Evolutionary conservation across 2,113 vertebrate genomes (phyloP), one percentile per base, ranked within the genome.

Genomic region (Lagopus muta): DNA sequence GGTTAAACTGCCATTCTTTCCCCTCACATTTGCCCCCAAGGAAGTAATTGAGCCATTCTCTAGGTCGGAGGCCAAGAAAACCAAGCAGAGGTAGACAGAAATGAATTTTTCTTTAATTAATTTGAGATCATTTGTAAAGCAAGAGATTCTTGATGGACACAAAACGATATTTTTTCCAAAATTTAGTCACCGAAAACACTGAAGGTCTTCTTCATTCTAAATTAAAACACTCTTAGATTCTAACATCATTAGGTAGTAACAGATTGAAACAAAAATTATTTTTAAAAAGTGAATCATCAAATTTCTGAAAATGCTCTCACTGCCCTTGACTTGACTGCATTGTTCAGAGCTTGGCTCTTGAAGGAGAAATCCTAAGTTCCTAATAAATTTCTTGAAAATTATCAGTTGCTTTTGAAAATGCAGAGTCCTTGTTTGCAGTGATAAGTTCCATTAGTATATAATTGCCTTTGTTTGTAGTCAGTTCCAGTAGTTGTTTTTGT

Each of bases 31-130:
- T 82, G 7, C 48, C 75, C 1, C 38, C 19, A 20, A 60, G 32
- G 48, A 34, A 71, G 25, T 20, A 47, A 36, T 27, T 0, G 0
- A 64, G 38, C 12, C 1, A 36, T 24, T 60, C 24, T 38, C 43
- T 47, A n/a, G 30, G 4, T 58, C 50, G 5, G 47, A 64, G 1
- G 11, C 12, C 17, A 57, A 58, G 38, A 78, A 84, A 89, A 64
- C 13, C 18, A 84, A 40, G 38, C 40, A 42, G 55, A 69, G 13
- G 27, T 64, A n/a, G 19, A 48, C 36, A 17, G 67, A 69, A 78
- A 67, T 3, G 32, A 91, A 10, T 69, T 13, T 78, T 78, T 82
- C 13, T 67, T 86, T 78, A 10, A 19, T 61, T 67, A 57, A 43
- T 58, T 78, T 57, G 40, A 83, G 30, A 70, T 62, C 0, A 65